phyloP scores from a whole-genome alignment of 2,113 vertebrate genomes.

The Rhinopomastus cyanomelas region DNA sequence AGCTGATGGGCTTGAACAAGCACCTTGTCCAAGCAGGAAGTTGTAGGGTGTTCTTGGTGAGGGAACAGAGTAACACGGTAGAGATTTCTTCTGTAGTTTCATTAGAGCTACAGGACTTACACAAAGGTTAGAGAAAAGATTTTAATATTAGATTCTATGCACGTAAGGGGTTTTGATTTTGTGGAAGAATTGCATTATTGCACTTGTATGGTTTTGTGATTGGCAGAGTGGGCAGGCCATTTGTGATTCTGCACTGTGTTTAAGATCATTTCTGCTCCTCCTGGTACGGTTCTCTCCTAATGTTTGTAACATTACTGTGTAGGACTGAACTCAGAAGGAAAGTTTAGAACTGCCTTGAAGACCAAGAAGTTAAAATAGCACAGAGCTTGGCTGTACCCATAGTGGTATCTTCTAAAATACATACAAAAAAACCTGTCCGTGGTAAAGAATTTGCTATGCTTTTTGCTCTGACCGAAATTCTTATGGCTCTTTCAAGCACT shows the following conservation, averaged over 20 bases:
- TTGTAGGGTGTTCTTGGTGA: not conserved
- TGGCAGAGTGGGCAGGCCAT: not conserved
- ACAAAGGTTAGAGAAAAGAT: not conserved
- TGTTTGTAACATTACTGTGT: not conserved
- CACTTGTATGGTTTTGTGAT: not conserved
- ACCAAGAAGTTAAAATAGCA: not conserved
- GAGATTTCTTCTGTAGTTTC: not conserved
- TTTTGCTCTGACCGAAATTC: not conserved
- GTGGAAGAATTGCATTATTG: not conserved
- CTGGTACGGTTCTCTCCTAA: not conserved
- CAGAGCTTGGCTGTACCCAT: not conserved
- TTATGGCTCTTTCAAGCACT: not conserved
- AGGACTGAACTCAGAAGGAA: not conserved
- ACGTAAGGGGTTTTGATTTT: not conserved
- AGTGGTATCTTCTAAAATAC: not conserved
- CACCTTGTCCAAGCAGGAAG: not conserved
- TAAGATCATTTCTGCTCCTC: not conserved
- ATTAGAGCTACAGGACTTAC: not conserved
- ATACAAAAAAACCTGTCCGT: not conserved
- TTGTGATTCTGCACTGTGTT: not conserved
- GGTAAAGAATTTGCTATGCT: conserved; percentile 7
- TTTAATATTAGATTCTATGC: not conserved
- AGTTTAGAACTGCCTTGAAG: not conserved
- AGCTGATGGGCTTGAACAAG: not conserved
- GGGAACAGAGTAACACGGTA: not conserved